Percentiles rank a stretch among this genome's conserved stretches.
Conservation (phyloP, 2,888 invertebrate genomes). For the Deroplatys truncata region DNA sequence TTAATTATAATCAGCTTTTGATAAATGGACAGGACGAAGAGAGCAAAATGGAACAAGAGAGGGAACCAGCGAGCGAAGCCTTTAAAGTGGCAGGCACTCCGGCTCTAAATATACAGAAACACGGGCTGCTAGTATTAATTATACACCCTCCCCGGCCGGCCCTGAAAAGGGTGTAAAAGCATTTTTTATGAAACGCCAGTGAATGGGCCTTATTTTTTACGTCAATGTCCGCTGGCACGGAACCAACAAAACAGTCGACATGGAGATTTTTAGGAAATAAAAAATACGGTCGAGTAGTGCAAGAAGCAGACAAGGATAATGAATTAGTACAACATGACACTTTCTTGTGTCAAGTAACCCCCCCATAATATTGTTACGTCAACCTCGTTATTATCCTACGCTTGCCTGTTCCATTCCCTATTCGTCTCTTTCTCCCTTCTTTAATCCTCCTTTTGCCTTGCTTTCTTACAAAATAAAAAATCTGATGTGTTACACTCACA, state of each 20-base stretch:
- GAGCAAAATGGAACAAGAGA: constrained; percentile 17
- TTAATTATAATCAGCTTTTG: constrained; percentile 27
- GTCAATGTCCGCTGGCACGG: constrained; percentile 10
- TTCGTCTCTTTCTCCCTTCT: not conserved
- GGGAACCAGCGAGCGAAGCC: constrained; percentile 9
- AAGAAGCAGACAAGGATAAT: not conserved
- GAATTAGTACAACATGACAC: not conserved
- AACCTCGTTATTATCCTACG: not conserved
- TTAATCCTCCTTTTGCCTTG: not conserved
- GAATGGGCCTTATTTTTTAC: constrained; percentile 15
- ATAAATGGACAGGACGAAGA: constrained; percentile 18
- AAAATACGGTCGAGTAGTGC: not conserved
- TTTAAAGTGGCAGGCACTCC: constrained; percentile 20
- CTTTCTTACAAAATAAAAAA: too few relatives aligned
- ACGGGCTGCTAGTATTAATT: constrained; percentile 17
- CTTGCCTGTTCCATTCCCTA: not conserved
- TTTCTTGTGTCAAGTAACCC: not conserved
- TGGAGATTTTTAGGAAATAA: not conserved
- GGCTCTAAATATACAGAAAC: constrained; percentile 15
- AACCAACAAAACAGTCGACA: constrained; percentile 7
- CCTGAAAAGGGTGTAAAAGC: constrained; percentile 16
- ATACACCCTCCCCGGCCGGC: not conserved
- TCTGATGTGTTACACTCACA: too few relatives aligned
- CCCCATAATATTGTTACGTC: not conserved
- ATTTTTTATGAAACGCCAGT: not conserved